Evolutionary conservation across 2,113 vertebrate species (phyloP).

Genomic region (Sterrhoptilus dennistouni): DNA sequence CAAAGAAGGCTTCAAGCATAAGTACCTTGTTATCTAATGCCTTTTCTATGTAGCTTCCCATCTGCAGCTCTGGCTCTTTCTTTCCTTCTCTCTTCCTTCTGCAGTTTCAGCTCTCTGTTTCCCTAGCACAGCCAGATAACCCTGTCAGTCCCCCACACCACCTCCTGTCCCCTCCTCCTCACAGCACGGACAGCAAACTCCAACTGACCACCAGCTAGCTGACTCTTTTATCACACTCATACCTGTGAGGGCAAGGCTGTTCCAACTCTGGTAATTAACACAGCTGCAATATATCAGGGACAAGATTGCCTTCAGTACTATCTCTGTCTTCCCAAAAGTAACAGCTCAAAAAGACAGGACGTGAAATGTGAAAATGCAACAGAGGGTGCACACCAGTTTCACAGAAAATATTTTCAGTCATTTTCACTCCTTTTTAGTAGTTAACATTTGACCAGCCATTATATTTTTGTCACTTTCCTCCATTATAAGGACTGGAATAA

Average conservation of each 20-base stretch:
- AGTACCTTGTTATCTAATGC: background rate
- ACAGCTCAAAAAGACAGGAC: background rate
- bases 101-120: background rate
- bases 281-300: background rate
- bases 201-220: background rate
- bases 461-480: background rate
- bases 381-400: background rate
- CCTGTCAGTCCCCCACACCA: background rate
- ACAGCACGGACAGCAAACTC: background rate
- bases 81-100: background rate
- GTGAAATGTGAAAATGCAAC: background rate
- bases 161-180: background rate
- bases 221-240: background rate
- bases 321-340: background rate
- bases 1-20: background rate
- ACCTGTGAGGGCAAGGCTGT: background rate
- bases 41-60: background rate
- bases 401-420: background rate
- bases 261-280: background rate
- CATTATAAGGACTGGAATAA: background rate
- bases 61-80: background rate
- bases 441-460: background rate
- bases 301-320: background rate
- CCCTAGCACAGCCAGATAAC: background rate
- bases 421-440: background rate